A percentile compares a stretch with the other conserved stretches of the same genome.
Conservation (phyloP, 2,113 vertebrate species). For the Actenoides hombroni region DNA sequence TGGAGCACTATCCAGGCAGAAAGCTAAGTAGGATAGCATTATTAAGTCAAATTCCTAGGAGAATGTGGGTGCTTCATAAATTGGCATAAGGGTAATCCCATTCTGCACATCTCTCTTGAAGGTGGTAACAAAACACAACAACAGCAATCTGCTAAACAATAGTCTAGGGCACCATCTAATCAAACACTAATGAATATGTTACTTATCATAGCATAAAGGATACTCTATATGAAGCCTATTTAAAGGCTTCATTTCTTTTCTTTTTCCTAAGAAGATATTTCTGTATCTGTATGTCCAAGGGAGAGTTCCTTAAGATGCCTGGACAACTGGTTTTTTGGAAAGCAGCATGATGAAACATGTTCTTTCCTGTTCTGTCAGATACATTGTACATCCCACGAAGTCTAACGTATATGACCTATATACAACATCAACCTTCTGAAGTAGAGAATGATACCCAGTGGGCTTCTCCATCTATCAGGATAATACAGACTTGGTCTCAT, state of each 20-base stretch:
- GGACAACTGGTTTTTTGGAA: not conserved
- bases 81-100: not conserved
- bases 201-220: not conserved
- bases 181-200: not conserved
- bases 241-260: not conserved
- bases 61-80: not conserved
- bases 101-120: constrained; percentile 21
- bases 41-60: not conserved
- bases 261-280: not conserved
- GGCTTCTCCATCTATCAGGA: not conserved
- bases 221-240: not conserved
- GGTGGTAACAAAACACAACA: not conserved
- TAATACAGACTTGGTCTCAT: not conserved
- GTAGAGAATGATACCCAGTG: not conserved
- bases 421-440: not conserved
- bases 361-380: not conserved
- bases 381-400: not conserved
- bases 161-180: not conserved
- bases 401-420: not conserved
- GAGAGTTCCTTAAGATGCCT: not conserved
- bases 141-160: constrained; percentile 3
- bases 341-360: not conserved
- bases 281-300: not conserved
- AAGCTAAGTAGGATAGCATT: not conserved
- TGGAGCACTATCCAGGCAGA: not conserved